Base-by-base conservation (phyloP, 1,140 invertebrate species). In the Acyrthosiphon pisum region DNA sequence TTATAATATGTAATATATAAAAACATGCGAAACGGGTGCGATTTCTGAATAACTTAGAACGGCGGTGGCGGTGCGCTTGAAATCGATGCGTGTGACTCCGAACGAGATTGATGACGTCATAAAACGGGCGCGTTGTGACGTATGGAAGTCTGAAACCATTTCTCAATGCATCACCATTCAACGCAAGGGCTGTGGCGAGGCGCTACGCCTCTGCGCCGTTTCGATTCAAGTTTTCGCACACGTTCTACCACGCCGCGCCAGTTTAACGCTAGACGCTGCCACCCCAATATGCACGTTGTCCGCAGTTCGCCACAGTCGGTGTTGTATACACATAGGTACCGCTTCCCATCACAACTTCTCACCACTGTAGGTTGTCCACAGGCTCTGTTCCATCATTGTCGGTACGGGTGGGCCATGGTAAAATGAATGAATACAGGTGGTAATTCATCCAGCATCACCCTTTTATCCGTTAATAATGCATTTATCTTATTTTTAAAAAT, bases 31-130 rank as follows among this genome's bases (percentile, higher is more conserved):
- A 56, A 89, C 35, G 87, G 48, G 20, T 23, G 23, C 23, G 23
- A 37, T 89, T 89, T 37, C 35, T 41, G 3, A 46, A 76, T 76
- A 68, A 90, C 89, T 7, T 90, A 68, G n/a, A 30, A 30, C 50
- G 23, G 2, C 37, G 11, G 20, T 7, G 56, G 14, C n/a, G 41
- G 90, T 37, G 68, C n/a, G n/a, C 14, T 83, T 83, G 44, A 50
- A 92, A 92, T 92, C 90, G 90, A 92, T 92, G 46, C 46, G 46
- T 7, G 18, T 1, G 46, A 92, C 44, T 83, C 8, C 22, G 90
- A 92, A 83, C 46, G 11, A 92, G 46, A 92, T 92, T 50, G 90
- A 92, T 92, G 90, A 92, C 90, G 68, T 92, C 90, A 92, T 92
- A 92, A 48, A 92, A 83, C n/a, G 68, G 68, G 90, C 50, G 50